Evolutionary conservation across 2,797 vertebrate genomes (phyloP).

Genomic region (Notoglanidium macrostoma): DNA sequence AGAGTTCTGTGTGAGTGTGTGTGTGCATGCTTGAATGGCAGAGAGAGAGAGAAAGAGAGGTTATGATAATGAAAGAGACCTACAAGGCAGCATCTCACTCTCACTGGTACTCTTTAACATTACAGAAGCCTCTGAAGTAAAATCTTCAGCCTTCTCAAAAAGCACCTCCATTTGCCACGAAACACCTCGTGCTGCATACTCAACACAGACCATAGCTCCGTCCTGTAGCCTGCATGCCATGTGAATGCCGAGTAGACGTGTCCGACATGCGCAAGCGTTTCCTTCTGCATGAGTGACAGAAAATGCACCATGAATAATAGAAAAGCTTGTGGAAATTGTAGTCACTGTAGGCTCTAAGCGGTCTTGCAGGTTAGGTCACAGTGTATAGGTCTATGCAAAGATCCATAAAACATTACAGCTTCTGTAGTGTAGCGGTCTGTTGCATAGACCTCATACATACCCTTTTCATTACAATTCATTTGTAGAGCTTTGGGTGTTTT

Average conservation of each 20-base stretch:
- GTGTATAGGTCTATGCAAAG: slow-evolving; percentile 44
- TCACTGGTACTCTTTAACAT: slow-evolving; percentile 46
- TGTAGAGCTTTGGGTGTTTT: slow-evolving; percentile 59
- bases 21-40: not conserved
- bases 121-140: slow-evolving; percentile 46
- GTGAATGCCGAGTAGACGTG: slow-evolving; percentile 81
- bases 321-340: slow-evolving; percentile 70
- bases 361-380: slow-evolving; percentile 75
- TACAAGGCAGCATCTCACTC: slow-evolving; percentile 52
- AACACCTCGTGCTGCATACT: slow-evolving; percentile 39
- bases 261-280: slow-evolving; percentile 67
- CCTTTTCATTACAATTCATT: slow-evolving; percentile 19
- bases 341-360: slow-evolving; percentile 69
- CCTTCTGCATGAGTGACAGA: slow-evolving; percentile 74
- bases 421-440: slow-evolving; percentile 1
- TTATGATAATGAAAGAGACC: slow-evolving; percentile 55
- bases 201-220: slow-evolving; percentile 36
- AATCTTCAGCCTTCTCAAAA: slow-evolving; percentile 37
- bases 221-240: slow-evolving; percentile 83
- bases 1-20: slow-evolving; percentile 12
- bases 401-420: slow-evolving; percentile 2
- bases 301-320: slow-evolving; percentile 73
- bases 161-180: slow-evolving; percentile 44
- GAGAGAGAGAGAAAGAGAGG: slow-evolving; percentile 22
- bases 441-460: slow-evolving; percentile 33